Conservation (phyloP, 2,797 vertebrate genomes). For the Rhincodon typus region DNA sequence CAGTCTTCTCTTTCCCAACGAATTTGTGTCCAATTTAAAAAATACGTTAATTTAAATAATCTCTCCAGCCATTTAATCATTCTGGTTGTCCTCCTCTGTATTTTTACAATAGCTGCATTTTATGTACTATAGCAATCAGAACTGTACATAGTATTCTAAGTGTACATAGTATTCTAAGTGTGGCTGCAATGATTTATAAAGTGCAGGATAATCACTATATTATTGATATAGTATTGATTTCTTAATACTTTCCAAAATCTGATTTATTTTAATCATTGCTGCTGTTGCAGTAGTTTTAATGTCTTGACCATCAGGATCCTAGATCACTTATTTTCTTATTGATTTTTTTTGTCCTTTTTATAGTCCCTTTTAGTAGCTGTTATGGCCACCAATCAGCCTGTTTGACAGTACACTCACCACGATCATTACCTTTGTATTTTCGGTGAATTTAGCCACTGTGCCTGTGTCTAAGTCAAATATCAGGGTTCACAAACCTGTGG, state of each 20-base stretch:
- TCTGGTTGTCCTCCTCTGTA: neutral
- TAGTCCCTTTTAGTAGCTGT: too few relatives aligned
- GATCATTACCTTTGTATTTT: too few relatives aligned
- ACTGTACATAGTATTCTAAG: neutral
- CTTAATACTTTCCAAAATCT: neutral
- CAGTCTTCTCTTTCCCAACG: neutral
- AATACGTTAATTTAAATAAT: neutral
- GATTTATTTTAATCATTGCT: neutral
- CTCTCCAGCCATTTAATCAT: neutral
- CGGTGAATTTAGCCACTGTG: too few relatives aligned
- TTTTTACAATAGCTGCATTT: neutral
- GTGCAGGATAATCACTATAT: neutral
- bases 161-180: neutral
- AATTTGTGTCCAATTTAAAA: neutral
- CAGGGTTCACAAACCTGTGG: too few relatives aligned
- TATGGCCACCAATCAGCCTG: too few relatives aligned
- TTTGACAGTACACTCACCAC: too few relatives aligned
- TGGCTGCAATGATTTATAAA: neutral
- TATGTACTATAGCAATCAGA: neutral
- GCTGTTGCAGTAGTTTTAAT: neutral
- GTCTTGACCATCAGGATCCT: neutral
- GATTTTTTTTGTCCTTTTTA: too few relatives aligned
- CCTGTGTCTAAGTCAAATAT: too few relatives aligned
- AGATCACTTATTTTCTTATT: neutral
- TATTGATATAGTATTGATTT: neutral